Percentiles rank a stretch among this genome's conserved stretches.
Conservation (phyloP, 2,888 invertebrate genomes). For the Drosophila longiperda region DNA sequence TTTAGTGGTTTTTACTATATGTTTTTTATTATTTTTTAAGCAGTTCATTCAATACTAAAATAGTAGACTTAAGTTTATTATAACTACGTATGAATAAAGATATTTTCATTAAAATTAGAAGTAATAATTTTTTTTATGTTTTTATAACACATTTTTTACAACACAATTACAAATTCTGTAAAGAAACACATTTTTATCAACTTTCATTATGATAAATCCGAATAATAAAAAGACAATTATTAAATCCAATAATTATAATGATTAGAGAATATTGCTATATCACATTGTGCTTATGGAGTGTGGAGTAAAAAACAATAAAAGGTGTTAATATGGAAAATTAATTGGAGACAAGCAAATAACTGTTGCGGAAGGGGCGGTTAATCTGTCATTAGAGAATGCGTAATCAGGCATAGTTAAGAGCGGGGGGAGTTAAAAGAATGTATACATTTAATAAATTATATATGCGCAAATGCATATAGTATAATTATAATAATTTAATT, state of each 20-base stretch:
- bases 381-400: background rate
- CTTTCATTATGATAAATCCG: background rate
- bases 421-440: background rate
- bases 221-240: background rate
- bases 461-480: background rate
- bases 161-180: background rate
- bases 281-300: too few relatives aligned
- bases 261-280: background rate
- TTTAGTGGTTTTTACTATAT: background rate
- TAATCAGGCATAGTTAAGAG: background rate
- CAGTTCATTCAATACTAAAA: background rate
- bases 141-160: accelerated
- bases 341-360: background rate
- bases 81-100: background rate
- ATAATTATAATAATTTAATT: background rate
- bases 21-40: background rate
- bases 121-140: accelerated
- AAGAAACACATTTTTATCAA: background rate
- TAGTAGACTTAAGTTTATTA: background rate
- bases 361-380: background rate
- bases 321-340: background rate
- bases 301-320: background rate
- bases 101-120: background rate
- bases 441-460: background rate
- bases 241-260: background rate